Evolutionary conservation across 2,888 invertebrate genomes (phyloP), one percentile per base, ranked within the genome.

Genomic region (Saturnia pavonia): DNA sequence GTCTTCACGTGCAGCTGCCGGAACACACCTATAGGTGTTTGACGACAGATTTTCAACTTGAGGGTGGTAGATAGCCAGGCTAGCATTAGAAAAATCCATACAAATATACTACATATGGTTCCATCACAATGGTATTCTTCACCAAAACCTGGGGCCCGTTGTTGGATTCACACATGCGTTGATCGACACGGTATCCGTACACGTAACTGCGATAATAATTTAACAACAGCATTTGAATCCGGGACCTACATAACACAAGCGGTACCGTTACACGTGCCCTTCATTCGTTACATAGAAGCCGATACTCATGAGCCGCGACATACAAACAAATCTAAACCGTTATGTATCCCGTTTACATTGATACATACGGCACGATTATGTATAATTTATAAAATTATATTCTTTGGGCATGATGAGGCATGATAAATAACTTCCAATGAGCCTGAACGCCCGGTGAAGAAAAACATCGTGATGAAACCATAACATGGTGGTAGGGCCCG

Each of bases 231-330:
- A 60, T 27, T 60, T 60, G 57, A 60, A 60, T 27, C 27, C 57
- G 14, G 40, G 40, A 65, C 65, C 40, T 40, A n/a, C 9, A 40
- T 40, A 19, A 19, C 19, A 40, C 9, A 65, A 40, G 0, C 19
- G 7, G 65, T 65, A 19, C 65, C 65, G 65, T 65, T 65, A 65
- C 11, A 11, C 19, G n/a, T 65, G 65, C 65, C 65, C 65, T 65
- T 65, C n/a, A 65, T 65, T 65, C 11, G 19, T 19, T 65, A 65
- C n/a, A 40, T 40, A 65, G 8, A 40, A 40, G 65, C 65, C 40
- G 7, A 40, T 65, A 65, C 65, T 60, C 57, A 14, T 27, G 22
- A 65, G 19, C 40, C 0, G 63, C 19, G 27, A 65, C 65, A 40
- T 40, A 40, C 65, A 65, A 65, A 65, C 65, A 40, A 19, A n/a